Percentiles rank a stretch among this genome's conserved stretches.
phyloP scores from a whole-genome alignment of 2,797 vertebrate species.

The Simalia tracyae region DNA sequence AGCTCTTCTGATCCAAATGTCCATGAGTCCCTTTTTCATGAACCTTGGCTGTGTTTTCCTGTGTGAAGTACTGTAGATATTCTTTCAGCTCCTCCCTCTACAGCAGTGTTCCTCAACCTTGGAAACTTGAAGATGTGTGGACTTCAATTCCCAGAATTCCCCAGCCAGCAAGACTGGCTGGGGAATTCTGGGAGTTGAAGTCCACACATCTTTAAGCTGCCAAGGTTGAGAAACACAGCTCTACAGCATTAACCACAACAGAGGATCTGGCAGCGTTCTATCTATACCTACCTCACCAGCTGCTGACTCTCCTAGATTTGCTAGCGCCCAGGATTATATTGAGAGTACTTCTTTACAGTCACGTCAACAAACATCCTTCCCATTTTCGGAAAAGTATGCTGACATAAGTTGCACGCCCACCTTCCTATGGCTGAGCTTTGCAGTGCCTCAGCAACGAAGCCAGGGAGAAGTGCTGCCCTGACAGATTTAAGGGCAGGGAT shows the following conservation, averaged over 20 bases:
- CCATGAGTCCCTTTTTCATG: not conserved
- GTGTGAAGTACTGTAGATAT: not conserved
- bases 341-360: not conserved
- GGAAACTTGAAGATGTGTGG: too few species aligned
- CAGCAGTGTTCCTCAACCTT: not conserved
- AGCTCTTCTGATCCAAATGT: not conserved
- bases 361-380: not conserved
- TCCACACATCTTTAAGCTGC: not conserved
- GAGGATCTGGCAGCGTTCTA: not conserved
- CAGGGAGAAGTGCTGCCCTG: not conserved
- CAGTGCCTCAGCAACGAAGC: not conserved
- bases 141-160: too few species aligned
- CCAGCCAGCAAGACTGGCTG: not conserved
- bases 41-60: not conserved
- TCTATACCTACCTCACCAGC: not conserved
- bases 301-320: not conserved
- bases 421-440: not conserved
- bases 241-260: not conserved
- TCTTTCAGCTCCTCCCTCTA: not conserved
- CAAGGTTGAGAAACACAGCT: not conserved
- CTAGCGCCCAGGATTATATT: accelerated
- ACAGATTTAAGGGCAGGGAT: not conserved
- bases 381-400: not conserved
- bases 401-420: not conserved
- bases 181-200: not conserved